Evolutionary conservation across 1,140 invertebrate genomes (phyloP).

Genomic region (Eumeta japonica): DNA sequence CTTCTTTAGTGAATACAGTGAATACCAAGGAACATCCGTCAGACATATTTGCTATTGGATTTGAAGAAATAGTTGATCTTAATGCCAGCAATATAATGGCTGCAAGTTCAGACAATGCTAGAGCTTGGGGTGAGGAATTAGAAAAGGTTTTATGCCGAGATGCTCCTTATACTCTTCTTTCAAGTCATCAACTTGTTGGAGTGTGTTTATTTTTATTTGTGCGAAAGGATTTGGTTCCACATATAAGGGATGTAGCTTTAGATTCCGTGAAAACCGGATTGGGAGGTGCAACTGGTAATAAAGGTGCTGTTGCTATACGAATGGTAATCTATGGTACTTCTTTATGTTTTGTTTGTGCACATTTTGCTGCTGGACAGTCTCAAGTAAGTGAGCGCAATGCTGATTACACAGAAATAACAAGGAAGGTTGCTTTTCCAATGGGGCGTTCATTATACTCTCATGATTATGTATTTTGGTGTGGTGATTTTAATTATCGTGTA

Average conservation of each 20-base stretch:
- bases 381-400: slow-evolving; percentile 94
- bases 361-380: slow-evolving; percentile 97
- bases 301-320: slow-evolving; percentile 94
- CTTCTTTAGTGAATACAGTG: slow-evolving; percentile 60
- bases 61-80: slow-evolving; percentile 99
- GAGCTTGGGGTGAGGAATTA: slow-evolving; percentile 92
- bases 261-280: slow-evolving; percentile 97
- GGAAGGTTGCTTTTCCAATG: slow-evolving; percentile 93
- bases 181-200: slow-evolving; percentile 95
- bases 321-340: slow-evolving; percentile 90
- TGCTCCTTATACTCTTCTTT: slow-evolving; percentile 87
- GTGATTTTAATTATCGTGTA: slow-evolving; percentile 99
- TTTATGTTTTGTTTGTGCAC: slow-evolving; percentile 96
- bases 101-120: slow-evolving; percentile 94
- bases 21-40: slow-evolving; percentile 64
- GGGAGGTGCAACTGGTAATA: slow-evolving; percentile 93
- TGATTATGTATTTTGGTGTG: slow-evolving; percentile 99
- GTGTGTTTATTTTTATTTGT: slow-evolving; percentile 97
- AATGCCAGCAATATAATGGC: slow-evolving; percentile 98
- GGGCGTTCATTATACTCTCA: slow-evolving; percentile 89
- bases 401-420: slow-evolving; percentile 93
- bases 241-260: slow-evolving; percentile 87
- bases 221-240: slow-evolving; percentile 80
- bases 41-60: slow-evolving; percentile 96
- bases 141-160: slow-evolving; percentile 89